Base-by-base conservation (phyloP, 2,888 invertebrate species). In the Perizoma affinitatum region DNA sequence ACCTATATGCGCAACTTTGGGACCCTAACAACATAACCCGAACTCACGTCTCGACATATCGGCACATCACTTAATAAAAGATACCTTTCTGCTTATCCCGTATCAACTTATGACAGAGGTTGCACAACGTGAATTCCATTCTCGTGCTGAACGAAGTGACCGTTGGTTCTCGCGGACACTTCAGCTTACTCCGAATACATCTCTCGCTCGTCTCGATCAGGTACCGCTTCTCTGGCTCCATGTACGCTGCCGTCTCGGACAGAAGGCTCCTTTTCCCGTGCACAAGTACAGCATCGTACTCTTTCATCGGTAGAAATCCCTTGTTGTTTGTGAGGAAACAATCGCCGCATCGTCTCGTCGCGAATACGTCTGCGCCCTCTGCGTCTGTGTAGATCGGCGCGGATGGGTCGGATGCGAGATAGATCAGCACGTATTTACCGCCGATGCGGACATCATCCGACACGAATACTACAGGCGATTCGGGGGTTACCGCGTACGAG, bases 261-360 rank as follows among this genome's bases (percentile, higher is more conserved):
- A 81, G 54, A 9, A 74, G 43, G 35, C 54, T 71, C 8, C 62
- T 61, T 4, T 76, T 72, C 3, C 78, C 80, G 35, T 71, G 58
- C 0, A 80, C 67, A 0, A 87, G 61, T 0, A 87, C 66, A 0
- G 87, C 87, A 47, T 88, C 87, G 64, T 78, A 88, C 59, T 83
- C 82, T 53, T 73, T 72, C 61, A 81, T 65, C 6, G 87, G 86
- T 6, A 86, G 60, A 54, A 87, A 83, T 0, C 84, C 87, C 52
- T 67, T 78, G 65, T 87, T 86, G 61, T 86, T 86, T 0, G 87
- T 87, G 38, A 87, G 65, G 65, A 83, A 84, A 59, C 87, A 88
- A 4, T 49, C 62, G 0, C 80, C 83, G 66, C 87, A 87, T 7
- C 68, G 67, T 4, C 78, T 60, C 4, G 67, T 60, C 1, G 65